Evolutionary conservation across 1,140 invertebrate genomes (phyloP), one percentile per base, ranked within the genome.

Genomic region (Papilio dardanus): DNA sequence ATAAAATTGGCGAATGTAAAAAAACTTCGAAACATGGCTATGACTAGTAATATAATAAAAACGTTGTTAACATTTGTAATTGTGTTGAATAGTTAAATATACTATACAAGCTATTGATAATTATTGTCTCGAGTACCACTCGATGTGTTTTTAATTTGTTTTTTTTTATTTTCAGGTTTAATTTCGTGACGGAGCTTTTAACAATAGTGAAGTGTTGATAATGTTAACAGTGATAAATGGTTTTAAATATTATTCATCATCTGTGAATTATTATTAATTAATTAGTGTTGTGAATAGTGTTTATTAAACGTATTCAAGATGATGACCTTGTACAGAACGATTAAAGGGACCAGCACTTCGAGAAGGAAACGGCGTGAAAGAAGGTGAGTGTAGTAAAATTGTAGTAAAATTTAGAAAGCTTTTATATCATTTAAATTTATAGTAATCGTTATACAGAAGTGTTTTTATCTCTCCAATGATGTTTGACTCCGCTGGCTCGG

Each of bases 281-380:
- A 76, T 46, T 75, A 76, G 78, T 82, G 79, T 62, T 75, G 79
- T 83, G 74, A 67, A 73, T 76, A 77, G 73, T 67, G 50, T 74
- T 78, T 67, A 62, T 74, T 71, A 28, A 54, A 73, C 24, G 37
- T n/a, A 58, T 42, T 73, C 88, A 92, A 92, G 76, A 93, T 93
- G 91, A 92, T 93, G 91, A 93, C 91, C 78, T 73, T 93, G 62
- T 93, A 93, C 77, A 85, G 90, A 85, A 93, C 90, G 79, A 91
- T 93, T 24, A 93, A 92, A 73, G 91, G 91, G 5, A 92, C 88
- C 67, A 90, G 88, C 73, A 90, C 90, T 0, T 83, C 87, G 16
- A 91, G 88, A 74, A 87, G 89, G 77, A 93, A 93, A 86, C 87
- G 87, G 66, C 81, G 91, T n/a, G 91, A 93, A 78, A 83, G 90